A percentile compares a stretch with the other conserved stretches of the same genome.
Conservation (phyloP, 2,888 invertebrate genomes). For the Octodonta nipae region DNA sequence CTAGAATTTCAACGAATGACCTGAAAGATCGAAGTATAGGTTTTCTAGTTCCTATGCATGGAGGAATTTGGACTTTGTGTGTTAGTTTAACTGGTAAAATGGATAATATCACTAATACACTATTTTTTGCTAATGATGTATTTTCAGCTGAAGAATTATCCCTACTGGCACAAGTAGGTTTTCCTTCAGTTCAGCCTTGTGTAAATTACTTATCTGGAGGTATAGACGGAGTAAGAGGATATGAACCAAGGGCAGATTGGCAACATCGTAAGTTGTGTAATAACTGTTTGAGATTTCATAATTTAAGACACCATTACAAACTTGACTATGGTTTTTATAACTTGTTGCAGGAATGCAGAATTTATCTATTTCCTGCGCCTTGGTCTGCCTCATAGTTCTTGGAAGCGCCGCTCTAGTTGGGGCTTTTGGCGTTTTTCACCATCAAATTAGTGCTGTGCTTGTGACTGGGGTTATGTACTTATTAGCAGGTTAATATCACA, state of each 20-base stretch:
- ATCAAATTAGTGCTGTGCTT: constrained; percentile 85
- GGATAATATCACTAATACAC: no score
- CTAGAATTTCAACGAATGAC: constrained; percentile 39
- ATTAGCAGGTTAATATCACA: constrained; percentile 72
- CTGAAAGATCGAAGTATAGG: constrained; percentile 32
- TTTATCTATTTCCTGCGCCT: constrained; percentile 83
- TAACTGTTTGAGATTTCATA: neutral
- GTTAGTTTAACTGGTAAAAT: constrained; percentile 71
- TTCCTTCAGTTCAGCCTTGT: constrained; percentile 55
- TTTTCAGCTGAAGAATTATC: constrained; percentile 57
- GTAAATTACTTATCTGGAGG: constrained; percentile 66
- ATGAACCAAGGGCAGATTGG: constrained; percentile 68
- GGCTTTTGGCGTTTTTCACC: constrained; percentile 74
- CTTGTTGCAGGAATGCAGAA: constrained; percentile 76
- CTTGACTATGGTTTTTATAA: neutral
- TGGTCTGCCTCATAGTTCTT: constrained; percentile 80
- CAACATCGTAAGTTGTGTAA: constrained; percentile 52
- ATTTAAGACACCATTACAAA: neutral
- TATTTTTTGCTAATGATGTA: no score
- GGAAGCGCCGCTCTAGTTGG: constrained; percentile 80
- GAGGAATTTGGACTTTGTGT: constrained; percentile 83
- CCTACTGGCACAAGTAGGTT: constrained; percentile 50
- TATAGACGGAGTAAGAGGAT: constrained; percentile 48
- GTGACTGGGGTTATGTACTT: constrained; percentile 91
- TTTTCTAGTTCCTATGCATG: constrained; percentile 75